These are phyloP conservation scores for Epizoanthus rinbou DNA, from an alignment of 92 coral and sea anemone genomes.

Conservation along the genomic window DNA sequence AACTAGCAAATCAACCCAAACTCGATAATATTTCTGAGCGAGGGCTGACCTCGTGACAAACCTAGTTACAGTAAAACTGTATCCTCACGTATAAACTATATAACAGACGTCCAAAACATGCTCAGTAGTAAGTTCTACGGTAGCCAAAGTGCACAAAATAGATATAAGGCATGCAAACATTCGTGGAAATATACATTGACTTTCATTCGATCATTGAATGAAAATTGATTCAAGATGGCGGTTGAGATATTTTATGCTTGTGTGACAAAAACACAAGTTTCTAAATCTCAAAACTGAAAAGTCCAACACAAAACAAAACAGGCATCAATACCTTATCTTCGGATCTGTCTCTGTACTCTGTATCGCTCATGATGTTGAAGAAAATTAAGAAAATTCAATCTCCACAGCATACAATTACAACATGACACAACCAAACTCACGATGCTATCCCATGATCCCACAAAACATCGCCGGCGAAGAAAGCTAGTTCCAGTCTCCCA, in stretches of 20 bases:
- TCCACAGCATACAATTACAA: neutral
- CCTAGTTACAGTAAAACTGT: no score
- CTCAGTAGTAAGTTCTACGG: neutral
- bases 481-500: conserved; percentile 37
- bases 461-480: neutral
- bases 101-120: neutral
- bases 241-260: neutral
- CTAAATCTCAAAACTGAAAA: neutral
- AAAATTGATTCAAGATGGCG: conserved; percentile 42
- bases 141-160: neutral
- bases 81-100: no score
- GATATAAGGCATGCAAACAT: neutral
- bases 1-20: no score
- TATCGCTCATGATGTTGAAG: conserved; percentile 66
- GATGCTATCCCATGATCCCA: conserved; percentile 47
- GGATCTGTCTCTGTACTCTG: conserved; percentile 69
- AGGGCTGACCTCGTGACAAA: no score
- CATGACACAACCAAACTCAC: neutral
- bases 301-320: neutral
- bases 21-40: no score
- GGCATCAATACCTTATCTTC: conserved; percentile 71
- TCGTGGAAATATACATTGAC: neutral
- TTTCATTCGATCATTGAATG: no score
- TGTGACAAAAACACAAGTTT: neutral
- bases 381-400: neutral